Evolutionary conservation across 1,140 invertebrate genomes (phyloP).

Genomic region (Trichonephila inaurata): DNA sequence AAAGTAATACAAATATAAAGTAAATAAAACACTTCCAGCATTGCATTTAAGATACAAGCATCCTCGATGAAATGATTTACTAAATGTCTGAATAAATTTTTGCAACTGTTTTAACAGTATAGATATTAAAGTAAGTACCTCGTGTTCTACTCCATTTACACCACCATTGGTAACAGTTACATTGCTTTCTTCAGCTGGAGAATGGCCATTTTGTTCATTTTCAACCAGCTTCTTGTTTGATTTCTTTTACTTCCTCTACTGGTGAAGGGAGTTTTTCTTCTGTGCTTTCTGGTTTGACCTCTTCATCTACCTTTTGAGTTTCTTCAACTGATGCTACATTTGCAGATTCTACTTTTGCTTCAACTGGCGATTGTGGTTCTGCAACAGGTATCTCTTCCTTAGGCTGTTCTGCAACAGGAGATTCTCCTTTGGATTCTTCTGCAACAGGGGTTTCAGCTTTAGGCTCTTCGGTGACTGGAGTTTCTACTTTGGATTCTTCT

Average conservation of each 20-base stretch:
- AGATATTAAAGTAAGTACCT: neutral
- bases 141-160: slow-evolving; percentile 49
- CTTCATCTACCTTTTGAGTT: neutral
- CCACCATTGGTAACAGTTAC: neutral
- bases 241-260: neutral
- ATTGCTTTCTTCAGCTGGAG: neutral
- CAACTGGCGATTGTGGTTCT: slow-evolving; percentile 2
- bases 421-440: slow-evolving; percentile 43
- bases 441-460: neutral
- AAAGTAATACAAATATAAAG: neutral
- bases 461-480: neutral
- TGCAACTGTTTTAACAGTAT: neutral
- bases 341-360: neutral
- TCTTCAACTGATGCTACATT: neutral
- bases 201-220: neutral
- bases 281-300: neutral
- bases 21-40: neutral
- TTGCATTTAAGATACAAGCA: neutral
- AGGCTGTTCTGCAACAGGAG: slow-evolving; percentile 12
- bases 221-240: neutral
- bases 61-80: neutral
- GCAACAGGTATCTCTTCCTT: slow-evolving; percentile 12
- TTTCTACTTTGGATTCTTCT: neutral
- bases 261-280: neutral
- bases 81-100: neutral